Conservation (phyloP, 2,113 vertebrate genomes). For the Tonatia bakeri region DNA sequence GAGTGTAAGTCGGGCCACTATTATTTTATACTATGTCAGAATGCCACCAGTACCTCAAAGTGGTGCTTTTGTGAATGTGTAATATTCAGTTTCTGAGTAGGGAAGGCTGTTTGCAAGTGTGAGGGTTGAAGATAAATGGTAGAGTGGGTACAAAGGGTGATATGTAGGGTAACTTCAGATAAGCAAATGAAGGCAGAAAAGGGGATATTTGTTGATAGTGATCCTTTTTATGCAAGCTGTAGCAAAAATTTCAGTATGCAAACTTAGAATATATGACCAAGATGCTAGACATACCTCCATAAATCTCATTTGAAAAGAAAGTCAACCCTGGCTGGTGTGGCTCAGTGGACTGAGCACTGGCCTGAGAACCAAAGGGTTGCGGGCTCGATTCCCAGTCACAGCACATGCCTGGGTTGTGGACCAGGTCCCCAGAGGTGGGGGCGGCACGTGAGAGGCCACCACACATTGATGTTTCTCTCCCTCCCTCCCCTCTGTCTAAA, state of each 20-base stretch:
- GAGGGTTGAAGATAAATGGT: not conserved
- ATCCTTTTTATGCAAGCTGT: not conserved
- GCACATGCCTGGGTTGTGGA: too few relatives aligned
- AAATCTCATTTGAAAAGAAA: constrained; percentile 32
- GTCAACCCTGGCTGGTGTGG: not conserved
- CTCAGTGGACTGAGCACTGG: too few relatives aligned
- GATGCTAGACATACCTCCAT: not conserved
- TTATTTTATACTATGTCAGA: not conserved
- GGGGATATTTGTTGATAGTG: not conserved
- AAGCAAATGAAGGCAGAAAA: not conserved
- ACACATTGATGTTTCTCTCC: too few relatives aligned
- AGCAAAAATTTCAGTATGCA: not conserved
- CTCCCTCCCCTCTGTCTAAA: too few relatives aligned
- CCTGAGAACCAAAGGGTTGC: too few relatives aligned
- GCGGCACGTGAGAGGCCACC: too few relatives aligned
- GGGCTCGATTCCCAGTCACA: too few relatives aligned
- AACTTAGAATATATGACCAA: not conserved
- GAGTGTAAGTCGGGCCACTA: not conserved
- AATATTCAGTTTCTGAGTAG: not conserved
- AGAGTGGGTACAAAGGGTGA: not conserved
- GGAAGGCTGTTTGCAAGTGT: not conserved
- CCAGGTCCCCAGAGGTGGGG: too few relatives aligned
- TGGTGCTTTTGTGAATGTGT: not conserved
- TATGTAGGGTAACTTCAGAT: not conserved
- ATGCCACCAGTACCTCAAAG: not conserved